Evolutionary conservation across 2,888 invertebrate species (phyloP).

Genomic region (Drosophila silvestris): DNA sequence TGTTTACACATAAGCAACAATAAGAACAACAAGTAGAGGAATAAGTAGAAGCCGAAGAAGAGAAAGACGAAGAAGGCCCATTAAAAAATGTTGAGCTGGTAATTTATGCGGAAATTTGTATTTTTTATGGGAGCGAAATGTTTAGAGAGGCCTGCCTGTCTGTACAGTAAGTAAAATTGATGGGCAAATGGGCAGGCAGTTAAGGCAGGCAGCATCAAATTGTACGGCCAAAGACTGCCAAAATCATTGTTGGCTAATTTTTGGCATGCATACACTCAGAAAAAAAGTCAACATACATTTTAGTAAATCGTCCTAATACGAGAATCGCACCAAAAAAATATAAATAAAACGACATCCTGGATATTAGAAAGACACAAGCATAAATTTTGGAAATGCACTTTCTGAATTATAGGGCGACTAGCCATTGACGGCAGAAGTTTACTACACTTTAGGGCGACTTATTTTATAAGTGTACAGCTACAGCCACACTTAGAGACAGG

Average conservation of each 20-base stretch:
- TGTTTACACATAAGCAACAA: conserved; percentile 49
- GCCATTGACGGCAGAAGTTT: not conserved
- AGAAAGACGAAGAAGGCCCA: conserved; percentile 16
- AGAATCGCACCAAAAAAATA: too few species aligned
- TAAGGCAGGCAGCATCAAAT: conserved; percentile 62
- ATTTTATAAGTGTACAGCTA: not conserved
- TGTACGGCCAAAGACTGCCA: conserved; percentile 28
- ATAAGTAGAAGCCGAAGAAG: conserved; percentile 7
- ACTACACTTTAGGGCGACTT: not conserved
- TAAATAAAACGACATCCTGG: too few species aligned
- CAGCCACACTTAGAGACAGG: not conserved
- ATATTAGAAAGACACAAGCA: not conserved
- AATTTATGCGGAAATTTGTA: conserved; percentile 78
- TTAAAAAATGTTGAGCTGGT: conserved; percentile 64
- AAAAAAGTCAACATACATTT: not conserved
- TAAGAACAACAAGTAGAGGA: conserved; percentile 1
- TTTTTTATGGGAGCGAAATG: conserved; percentile 69
- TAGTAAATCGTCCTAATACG: not conserved
- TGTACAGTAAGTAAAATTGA: conserved; percentile 72
- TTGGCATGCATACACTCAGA: conserved; percentile 11
- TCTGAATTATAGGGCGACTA: not conserved
- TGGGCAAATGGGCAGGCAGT: conserved; percentile 75
- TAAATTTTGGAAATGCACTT: not conserved
- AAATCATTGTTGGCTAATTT: conserved; percentile 65
- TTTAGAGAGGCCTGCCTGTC: conserved; percentile 45